phyloP scores from a whole-genome alignment of 2,888 invertebrate genomes.

The Meghimatium bilineatum region DNA sequence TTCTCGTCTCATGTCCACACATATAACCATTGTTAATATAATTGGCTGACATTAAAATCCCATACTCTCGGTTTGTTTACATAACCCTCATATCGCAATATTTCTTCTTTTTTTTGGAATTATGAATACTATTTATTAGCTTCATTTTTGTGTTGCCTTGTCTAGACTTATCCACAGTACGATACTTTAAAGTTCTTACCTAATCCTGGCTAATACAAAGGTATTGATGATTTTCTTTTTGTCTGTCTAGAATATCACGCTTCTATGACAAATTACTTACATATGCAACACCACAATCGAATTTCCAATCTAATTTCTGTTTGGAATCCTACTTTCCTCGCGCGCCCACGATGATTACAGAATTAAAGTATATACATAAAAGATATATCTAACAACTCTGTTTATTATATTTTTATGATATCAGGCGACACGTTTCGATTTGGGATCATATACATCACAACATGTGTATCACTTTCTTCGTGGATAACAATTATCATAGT shows the following conservation, averaged over 20 bases:
- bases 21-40: too few species aligned
- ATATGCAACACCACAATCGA: background rate
- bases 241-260: background rate
- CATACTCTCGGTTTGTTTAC: too few species aligned
- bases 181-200: background rate
- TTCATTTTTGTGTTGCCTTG: background rate
- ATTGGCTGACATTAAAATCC: too few species aligned
- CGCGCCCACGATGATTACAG: background rate
- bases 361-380: background rate
- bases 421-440: background rate
- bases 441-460: background rate
- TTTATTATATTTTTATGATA: background rate
- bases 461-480: background rate
- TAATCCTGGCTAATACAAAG: background rate
- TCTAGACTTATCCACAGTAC: background rate
- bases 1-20: too few species aligned
- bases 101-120: background rate
- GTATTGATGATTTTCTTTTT: background rate
- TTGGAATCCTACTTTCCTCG: background rate
- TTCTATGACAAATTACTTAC: background rate
- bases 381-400: background rate
- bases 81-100: too few species aligned
- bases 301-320: background rate
- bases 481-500: background rate
- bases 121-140: background rate